Evolutionary conservation across 2,888 invertebrate species (phyloP).

Genomic region (Hypercompe scribonia): DNA sequence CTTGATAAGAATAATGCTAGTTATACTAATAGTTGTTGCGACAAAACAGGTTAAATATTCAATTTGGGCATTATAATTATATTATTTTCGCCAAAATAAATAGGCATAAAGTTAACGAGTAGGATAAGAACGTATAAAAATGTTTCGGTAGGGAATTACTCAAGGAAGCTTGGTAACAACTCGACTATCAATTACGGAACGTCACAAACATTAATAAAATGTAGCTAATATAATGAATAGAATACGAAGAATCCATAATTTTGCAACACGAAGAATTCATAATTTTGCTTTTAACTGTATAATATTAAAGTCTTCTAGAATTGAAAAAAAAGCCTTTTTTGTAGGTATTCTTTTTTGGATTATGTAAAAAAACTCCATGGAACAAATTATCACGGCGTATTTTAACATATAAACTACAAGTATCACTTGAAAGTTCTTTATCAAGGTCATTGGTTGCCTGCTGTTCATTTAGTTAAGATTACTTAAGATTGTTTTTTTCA

Average conservation of each 20-base stretch:
- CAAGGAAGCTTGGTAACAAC: not conserved
- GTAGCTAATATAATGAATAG: not conserved
- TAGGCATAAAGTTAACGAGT: not conserved
- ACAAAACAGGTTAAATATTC: not conserved
- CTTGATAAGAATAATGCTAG: not conserved
- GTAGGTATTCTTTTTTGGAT: not conserved
- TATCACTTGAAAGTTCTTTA: not conserved
- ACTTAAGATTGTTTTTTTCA: not conserved
- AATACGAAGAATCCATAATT: not conserved
- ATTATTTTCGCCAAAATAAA: not conserved
- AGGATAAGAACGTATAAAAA: not conserved
- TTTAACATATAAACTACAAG: not conserved
- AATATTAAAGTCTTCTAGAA: not conserved
- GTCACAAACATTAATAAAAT: not conserved
- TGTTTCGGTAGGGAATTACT: not conserved
- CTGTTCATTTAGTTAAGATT: not conserved
- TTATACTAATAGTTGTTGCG: not conserved
- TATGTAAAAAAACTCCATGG: not conserved
- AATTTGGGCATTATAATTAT: not conserved
- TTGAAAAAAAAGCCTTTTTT: not conserved
- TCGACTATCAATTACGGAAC: not conserved
- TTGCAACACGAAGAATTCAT: not conserved
- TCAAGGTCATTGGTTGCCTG: not conserved
- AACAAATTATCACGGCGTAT: not conserved
- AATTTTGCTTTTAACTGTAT: not conserved